A percentile compares a stretch with the other conserved stretches of the same genome.
Evolutionary conservation across 2,113 vertebrate species (phyloP).

Genomic region (Heptranchias perlo): DNA sequence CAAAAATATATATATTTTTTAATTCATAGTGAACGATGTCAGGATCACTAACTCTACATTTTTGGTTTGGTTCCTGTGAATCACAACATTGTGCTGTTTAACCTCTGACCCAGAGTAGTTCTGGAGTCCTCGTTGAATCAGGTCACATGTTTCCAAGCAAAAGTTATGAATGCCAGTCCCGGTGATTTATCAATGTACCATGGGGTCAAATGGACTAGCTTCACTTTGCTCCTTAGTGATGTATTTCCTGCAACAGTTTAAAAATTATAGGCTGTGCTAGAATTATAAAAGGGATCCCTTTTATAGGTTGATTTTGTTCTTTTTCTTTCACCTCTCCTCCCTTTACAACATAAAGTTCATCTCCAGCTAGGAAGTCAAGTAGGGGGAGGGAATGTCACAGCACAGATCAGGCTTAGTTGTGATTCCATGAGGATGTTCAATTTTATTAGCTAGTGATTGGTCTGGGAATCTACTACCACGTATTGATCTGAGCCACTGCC

Average conservation of each 20-base stretch:
- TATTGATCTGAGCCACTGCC: neutral
- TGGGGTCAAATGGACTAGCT: neutral
- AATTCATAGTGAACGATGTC: neutral
- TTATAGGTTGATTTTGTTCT: neutral
- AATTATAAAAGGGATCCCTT: neutral
- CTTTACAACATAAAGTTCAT: neutral
- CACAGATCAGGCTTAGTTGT: neutral
- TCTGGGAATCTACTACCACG: neutral
- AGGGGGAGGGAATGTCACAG: neutral
- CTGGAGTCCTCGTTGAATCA: neutral
- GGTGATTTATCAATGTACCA: neutral
- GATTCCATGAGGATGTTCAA: neutral
- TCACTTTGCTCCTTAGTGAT: neutral
- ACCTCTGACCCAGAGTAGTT: neutral
- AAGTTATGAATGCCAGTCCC: neutral
- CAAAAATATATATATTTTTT: neutral
- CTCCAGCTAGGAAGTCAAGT: neutral
- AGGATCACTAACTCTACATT: neutral
- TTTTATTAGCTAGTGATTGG: neutral
- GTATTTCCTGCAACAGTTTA: neutral
- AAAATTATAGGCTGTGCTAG: neutral
- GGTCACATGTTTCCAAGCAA: neutral
- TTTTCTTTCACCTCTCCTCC: neutral
- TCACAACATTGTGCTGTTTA: neutral
- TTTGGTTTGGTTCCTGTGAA: neutral